These are phyloP conservation scores for Schizotus pectinicornis DNA, from an alignment of 2,888 invertebrate species.

Conservation along the genomic window DNA sequence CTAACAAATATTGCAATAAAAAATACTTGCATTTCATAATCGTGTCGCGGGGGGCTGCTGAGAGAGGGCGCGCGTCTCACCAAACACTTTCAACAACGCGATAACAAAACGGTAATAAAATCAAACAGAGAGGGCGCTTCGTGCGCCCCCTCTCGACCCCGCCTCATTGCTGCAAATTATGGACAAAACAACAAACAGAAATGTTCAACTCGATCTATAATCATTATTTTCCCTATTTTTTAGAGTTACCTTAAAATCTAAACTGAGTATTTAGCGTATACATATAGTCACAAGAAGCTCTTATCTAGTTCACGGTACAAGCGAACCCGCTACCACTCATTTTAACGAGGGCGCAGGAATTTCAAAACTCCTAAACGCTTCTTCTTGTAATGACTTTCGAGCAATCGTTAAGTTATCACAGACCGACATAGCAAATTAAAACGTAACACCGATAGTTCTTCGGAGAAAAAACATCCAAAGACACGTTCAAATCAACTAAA, in stretches of 20 bases:
- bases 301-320: conserved; percentile 31
- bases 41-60: conserved; percentile 18
- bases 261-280: conserved; percentile 58
- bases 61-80: conserved; percentile 6
- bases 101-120: conserved; percentile 34
- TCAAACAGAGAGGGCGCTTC: background rate
- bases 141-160: background rate
- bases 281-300: conserved; percentile 57
- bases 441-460: conserved; percentile 38
- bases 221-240: conserved; percentile 18
- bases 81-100: conserved; percentile 27
- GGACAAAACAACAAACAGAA: conserved; percentile 16
- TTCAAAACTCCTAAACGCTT: conserved; percentile 21
- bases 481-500: conserved; percentile 26
- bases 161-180: conserved; percentile 1
- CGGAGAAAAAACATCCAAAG: conserved; percentile 10
- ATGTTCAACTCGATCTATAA: conserved; percentile 15
- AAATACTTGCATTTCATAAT: conserved; percentile 42
- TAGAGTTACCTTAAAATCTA: conserved; percentile 25
- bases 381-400: conserved; percentile 51
- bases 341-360: background rate
- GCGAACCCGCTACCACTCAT: conserved; percentile 4
- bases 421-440: conserved; percentile 59
- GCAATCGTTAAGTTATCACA: conserved; percentile 58
- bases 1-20: conserved; percentile 57